A percentile compares a stretch with the other conserved stretches of the same genome.
Evolutionary conservation across 92 coral and sea anemone genomes (phyloP).

Genomic region (Umimayanthus kanabou): DNA sequence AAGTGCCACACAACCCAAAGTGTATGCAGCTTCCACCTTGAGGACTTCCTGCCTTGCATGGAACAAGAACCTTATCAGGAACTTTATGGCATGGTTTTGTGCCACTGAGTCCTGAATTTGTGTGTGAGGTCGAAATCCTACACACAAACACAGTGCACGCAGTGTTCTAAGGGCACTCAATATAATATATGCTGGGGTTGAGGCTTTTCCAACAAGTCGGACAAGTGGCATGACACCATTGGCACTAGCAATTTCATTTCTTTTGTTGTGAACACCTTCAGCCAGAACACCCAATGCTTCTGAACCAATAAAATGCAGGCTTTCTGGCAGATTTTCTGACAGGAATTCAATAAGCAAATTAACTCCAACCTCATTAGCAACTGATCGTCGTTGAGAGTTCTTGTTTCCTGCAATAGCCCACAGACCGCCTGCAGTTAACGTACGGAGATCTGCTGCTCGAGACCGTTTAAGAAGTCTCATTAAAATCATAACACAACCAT

Average conservation of each 20-base stretch:
- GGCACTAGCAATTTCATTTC: constrained; percentile 84
- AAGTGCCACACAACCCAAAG: constrained; percentile 88
- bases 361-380: constrained; percentile 90
- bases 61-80: constrained; percentile 74
- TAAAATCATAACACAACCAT: constrained; percentile 93
- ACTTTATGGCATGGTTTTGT: constrained; percentile 79
- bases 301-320: constrained; percentile 89
- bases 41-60: constrained; percentile 85
- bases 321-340: constrained; percentile 81
- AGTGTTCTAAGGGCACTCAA: constrained; percentile 85
- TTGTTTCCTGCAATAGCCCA: constrained; percentile 99
- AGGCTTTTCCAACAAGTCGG: constrained; percentile 74
- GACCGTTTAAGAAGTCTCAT: constrained; percentile 88
- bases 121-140: constrained; percentile 84
- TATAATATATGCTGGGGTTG: constrained; percentile 81
- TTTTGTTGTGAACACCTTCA: constrained; percentile 80
- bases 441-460: constrained; percentile 77
- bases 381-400: constrained; percentile 69
- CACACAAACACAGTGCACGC: constrained; percentile 81
- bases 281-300: constrained; percentile 95
- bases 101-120: constrained; percentile 80
- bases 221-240: constrained; percentile 93
- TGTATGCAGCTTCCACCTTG: constrained; percentile 93
- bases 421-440: constrained; percentile 85
- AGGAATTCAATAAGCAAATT: constrained; percentile 84